Base-by-base conservation (phyloP, 2,888 invertebrate species). In the Microctonus aethiopoides region DNA sequence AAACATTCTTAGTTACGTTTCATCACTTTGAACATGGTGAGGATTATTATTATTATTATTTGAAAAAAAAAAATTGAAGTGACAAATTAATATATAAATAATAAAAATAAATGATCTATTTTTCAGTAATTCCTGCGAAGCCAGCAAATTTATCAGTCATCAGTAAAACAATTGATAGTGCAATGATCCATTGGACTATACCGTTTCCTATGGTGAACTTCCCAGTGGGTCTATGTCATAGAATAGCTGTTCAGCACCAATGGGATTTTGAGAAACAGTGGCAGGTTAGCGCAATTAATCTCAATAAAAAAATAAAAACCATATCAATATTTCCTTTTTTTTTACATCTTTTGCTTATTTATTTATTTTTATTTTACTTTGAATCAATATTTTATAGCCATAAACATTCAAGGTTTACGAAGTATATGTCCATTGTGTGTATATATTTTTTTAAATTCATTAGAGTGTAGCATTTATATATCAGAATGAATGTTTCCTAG, bases 11-110 rank as follows among this genome's bases (percentile, higher is more conserved):
- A 54, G 89, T 90, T 75, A 88, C 84, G 34, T 88, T 93, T 71
- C 88, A 92, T 77, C 92, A 93, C 80, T 92, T 77, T 76, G 87
- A 86, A 24, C 82, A 88, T 72, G 88, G 89, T 89, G 82, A 78
- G 82, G 83, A 46, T 36, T 83, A 32, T 26, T n/a, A 4, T 46
- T 22, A 51, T 56, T 68, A 11, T 22, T 9, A 10, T 54, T 46
- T 39, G 13, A 20, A 61, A 46, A 22, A 34, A 51, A 41, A 34
- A 16, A 29, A n/a, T 10, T 36, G 11, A 11, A 56, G 34, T 60
- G 16, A 51, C 29, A 46, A 20, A 22, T 22, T 24, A 63, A 26
- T 54, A 26, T 46, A n/a, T 56, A 36, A 34, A 22, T 32, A 63
- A 60, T 71, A 67, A 70, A 26, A 32, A n/a, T 52, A 67, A 51